These are phyloP conservation scores for Acanthopleura granulata DNA, from an alignment of 2,888 invertebrate species.

Conservation along the genomic window DNA sequence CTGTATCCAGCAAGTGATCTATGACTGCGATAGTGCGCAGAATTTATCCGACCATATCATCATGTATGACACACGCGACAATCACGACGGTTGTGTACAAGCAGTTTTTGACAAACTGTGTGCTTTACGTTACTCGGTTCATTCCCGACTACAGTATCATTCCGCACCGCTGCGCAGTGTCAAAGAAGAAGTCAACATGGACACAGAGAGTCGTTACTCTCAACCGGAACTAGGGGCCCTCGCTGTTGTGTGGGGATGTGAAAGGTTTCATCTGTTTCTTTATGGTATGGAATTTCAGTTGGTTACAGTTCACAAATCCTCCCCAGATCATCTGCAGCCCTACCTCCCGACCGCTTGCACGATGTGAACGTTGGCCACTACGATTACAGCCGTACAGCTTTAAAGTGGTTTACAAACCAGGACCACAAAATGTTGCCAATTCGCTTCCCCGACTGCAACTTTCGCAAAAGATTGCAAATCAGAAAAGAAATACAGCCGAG, in stretches of 20 bases:
- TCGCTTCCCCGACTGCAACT: background rate
- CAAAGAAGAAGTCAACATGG: background rate
- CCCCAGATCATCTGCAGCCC: too few species aligned
- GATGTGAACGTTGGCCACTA: too few species aligned
- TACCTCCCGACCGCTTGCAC: too few species aligned
- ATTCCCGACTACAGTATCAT: background rate
- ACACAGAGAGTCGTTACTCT: too few species aligned
- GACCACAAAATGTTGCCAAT: background rate
- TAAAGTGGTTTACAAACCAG: background rate
- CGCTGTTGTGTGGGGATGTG: too few species aligned
- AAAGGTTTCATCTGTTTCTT: too few species aligned
- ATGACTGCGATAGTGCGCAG: background rate
- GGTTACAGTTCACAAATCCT: too few species aligned
- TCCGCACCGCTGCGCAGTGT: background rate
- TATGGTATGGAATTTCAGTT: too few species aligned
- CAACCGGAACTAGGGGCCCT: too few species aligned
- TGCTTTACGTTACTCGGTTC: constrained; percentile 1
- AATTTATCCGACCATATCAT: constrained; percentile 1
- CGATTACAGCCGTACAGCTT: background rate
- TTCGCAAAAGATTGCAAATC: background rate
- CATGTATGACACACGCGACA: background rate
- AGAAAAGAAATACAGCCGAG: background rate
- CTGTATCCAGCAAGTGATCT: background rate
- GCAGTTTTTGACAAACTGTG: background rate
- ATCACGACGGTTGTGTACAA: background rate